Evolutionary conservation across 2,888 invertebrate species (phyloP).

Genomic region (Eueremaeus valkanovi): DNA sequence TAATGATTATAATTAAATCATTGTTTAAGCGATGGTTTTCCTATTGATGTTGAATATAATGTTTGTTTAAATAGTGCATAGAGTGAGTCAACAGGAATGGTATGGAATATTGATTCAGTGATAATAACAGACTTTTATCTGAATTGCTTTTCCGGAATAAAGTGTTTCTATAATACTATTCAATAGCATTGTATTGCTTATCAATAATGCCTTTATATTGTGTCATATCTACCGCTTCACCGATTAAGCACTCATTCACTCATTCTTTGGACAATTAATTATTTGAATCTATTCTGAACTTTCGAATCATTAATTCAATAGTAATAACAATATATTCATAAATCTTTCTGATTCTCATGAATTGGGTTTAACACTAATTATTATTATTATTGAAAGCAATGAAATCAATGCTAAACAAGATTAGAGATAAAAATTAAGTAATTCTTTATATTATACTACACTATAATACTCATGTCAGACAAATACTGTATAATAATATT

Average conservation of each 20-base stretch:
- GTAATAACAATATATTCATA: not conserved
- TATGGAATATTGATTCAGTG: slow-evolving; percentile 8
- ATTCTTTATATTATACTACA: too few relatives aligned
- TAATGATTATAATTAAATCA: too few relatives aligned
- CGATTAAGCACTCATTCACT: slow-evolving; percentile 1
- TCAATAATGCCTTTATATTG: not conserved
- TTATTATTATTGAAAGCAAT: too few relatives aligned
- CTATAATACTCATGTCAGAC: too few relatives aligned
- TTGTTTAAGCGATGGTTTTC: not conserved
- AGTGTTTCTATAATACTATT: too few relatives aligned
- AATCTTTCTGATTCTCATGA: too few relatives aligned
- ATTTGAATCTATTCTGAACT: not conserved
- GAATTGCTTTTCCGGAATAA: slow-evolving; percentile 27
- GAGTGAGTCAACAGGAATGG: slow-evolving; percentile 2
- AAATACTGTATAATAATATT: too few relatives aligned
- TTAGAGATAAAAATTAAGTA: too few relatives aligned
- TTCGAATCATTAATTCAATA: slow-evolving; percentile 4
- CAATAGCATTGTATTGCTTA: not conserved
- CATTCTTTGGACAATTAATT: not conserved
- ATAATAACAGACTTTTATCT: not conserved
- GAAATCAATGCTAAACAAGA: too few relatives aligned
- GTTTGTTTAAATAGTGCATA: not conserved
- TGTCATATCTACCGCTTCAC: slow-evolving; percentile 14
- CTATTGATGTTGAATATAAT: not conserved
- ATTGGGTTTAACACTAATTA: not conserved